phyloP scores from a whole-genome alignment of 2,797 vertebrate species.

The Lepilemur septentrionalis region DNA sequence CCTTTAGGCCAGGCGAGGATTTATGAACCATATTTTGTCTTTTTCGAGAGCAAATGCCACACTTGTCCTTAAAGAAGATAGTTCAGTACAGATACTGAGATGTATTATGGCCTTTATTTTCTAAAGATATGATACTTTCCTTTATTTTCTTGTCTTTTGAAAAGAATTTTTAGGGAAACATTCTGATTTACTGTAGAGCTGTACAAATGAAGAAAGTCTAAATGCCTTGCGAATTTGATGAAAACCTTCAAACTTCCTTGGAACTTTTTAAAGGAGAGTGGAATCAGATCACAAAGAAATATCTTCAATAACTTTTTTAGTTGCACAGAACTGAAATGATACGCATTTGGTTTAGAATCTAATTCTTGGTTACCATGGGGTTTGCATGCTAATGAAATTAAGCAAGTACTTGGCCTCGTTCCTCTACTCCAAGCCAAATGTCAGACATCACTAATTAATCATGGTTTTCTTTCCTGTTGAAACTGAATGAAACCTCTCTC shows the following conservation, averaged over 20 bases:
- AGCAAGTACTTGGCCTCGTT: background rate
- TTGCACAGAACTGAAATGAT: background rate
- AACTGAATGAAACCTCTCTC: background rate
- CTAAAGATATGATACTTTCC: constrained; percentile 42
- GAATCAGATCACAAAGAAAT: background rate
- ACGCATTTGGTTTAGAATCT: background rate
- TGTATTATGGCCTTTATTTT: constrained; percentile 62
- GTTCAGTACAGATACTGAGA: constrained; percentile 4
- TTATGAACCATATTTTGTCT: constrained; percentile 69
- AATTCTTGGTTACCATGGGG: background rate
- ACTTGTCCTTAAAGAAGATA: constrained; percentile 67
- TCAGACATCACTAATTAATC: background rate
- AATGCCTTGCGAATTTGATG: constrained; percentile 61
- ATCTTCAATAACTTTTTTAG: background rate
- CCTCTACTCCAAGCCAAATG: background rate
- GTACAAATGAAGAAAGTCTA: background rate
- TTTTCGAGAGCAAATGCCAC: constrained; percentile 76
- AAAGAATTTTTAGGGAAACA: constrained; percentile 52
- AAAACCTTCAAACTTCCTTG: constrained; percentile 19
- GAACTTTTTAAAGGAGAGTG: background rate
- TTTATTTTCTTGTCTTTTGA: constrained; percentile 52
- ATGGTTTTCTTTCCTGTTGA: background rate
- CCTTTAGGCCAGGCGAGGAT: constrained; percentile 73
- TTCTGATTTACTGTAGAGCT: constrained; percentile 50
- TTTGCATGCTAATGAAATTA: background rate